Percentiles rank a stretch among this genome's conserved stretches.
phyloP scores from a whole-genome alignment of 2,113 vertebrate species.

The Chamaea fasciata region DNA sequence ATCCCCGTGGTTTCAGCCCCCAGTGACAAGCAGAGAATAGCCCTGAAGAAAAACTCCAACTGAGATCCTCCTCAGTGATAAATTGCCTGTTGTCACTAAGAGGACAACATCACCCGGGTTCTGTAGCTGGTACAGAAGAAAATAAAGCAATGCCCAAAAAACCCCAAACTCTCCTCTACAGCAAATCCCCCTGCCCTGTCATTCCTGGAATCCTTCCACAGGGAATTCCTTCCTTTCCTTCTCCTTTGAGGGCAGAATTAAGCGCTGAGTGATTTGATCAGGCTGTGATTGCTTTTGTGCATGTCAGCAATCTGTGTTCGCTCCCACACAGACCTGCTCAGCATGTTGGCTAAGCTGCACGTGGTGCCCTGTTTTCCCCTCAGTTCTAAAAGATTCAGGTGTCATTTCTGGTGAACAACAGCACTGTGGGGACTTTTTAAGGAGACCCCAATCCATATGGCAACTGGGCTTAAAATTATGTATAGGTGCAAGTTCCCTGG shows the following conservation, averaged over 20 bases:
- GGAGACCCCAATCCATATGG: not conserved
- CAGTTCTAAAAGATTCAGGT: not conserved
- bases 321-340: not conserved
- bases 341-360: not conserved
- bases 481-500: not conserved
- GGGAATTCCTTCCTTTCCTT: not conserved
- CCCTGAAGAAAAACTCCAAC: not conserved
- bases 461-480: not conserved
- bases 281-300: not conserved
- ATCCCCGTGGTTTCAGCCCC: not conserved
- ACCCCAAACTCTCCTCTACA: not conserved
- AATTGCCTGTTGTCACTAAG: not conserved
- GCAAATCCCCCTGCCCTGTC: not conserved
- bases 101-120: not conserved
- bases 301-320: not conserved
- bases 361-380: not conserved
- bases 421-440: not conserved
- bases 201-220: not conserved
- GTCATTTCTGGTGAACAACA: not conserved
- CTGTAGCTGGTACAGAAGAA: not conserved
- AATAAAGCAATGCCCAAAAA: not conserved
- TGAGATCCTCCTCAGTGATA: not conserved
- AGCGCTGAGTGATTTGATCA: not conserved
- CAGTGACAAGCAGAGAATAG: not conserved
- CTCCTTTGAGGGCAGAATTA: not conserved